Evolutionary conservation across 2,888 invertebrate genomes (phyloP).

Genomic region (Brenthis ino): DNA sequence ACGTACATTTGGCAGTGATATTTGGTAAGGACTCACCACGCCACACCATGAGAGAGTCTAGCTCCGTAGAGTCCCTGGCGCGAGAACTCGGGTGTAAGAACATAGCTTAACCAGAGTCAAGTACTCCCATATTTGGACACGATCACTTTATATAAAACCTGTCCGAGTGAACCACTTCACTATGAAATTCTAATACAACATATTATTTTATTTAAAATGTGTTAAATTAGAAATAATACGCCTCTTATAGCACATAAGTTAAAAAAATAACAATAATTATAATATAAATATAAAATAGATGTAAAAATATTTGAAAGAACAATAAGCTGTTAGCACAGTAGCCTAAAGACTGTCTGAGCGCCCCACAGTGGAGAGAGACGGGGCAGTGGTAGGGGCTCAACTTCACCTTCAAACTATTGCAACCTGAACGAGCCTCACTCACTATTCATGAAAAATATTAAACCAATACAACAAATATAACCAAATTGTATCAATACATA

Average conservation of each 20-base stretch:
- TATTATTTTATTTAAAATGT: not conserved
- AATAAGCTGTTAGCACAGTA: conserved; percentile 41
- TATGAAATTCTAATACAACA: conserved; percentile 14
- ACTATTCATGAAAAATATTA: conserved; percentile 15
- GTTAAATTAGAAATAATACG: not conserved
- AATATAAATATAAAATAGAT: conserved; percentile 1
- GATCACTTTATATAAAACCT: conserved; percentile 40
- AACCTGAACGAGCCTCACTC: conserved; percentile 17
- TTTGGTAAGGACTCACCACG: conserved; percentile 63
- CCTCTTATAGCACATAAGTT: not conserved
- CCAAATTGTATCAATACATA: too few species aligned
- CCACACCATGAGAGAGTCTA: conserved; percentile 75
- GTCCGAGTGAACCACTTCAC: conserved; percentile 36
- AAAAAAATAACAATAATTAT: not conserved
- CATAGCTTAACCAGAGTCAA: conserved; percentile 79
- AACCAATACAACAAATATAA: not conserved
- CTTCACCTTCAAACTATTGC: conserved; percentile 40
- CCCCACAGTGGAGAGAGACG: conserved; percentile 38
- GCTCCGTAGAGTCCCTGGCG: conserved; percentile 69
- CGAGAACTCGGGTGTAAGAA: conserved; percentile 77
- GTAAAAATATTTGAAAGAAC: conserved; percentile 31
- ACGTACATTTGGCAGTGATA: conserved; percentile 23
- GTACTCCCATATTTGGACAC: conserved; percentile 69
- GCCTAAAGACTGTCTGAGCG: conserved; percentile 46
- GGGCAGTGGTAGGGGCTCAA: conserved; percentile 44